Base-by-base conservation (phyloP, 2,888 invertebrate species). In the Pterobdella sp. region DNA sequence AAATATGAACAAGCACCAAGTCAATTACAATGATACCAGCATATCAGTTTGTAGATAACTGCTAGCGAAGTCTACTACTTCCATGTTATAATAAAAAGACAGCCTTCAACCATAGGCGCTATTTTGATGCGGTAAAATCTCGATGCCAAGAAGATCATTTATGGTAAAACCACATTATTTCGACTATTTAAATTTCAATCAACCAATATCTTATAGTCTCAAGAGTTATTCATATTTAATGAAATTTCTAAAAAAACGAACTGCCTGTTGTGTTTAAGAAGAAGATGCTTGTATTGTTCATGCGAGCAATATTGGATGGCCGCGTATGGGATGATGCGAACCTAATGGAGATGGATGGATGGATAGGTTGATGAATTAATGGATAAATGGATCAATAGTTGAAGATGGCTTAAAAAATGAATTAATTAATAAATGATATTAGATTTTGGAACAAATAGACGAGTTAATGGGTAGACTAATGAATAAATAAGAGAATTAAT, bases 271-370 rank as follows among this genome's bases (percentile, higher is more conserved):
- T 56, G 2, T 34, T 71, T 63, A 29, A 71, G 71, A 0, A 97
- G 85, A 67, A 91, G 83, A 77, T 88, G 87, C 83, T 94, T 94
- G 91, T 92, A 97, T 84, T 98, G 96, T 85, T 98, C 98, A 85
- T 96, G 95, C 56, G 96, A 90, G 0, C 94, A 91, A 85, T 96
- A 98, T 86, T 99, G 97, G 78, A 97, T 91, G 64, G 97, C 93
- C 32, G 97, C 94, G 85, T 97, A 96, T 0, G 98, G 98, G 71
- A 96, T 87, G 76, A 98, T 95, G 74, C 97, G 87, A 4, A 56
- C 60, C 60, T 56, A 26, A 26, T 22, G 10, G 26, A 26, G n/a
- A n/a, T 56, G 60, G 10, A 56, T 56, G 60, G 60, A 56, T 56
- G 60, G 10, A 56, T 56, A n/a, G 60, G n/a, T 56, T 22, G n/a